Base-by-base conservation (phyloP, 2,797 vertebrate genomes). In the Sylvia borin region DNA sequence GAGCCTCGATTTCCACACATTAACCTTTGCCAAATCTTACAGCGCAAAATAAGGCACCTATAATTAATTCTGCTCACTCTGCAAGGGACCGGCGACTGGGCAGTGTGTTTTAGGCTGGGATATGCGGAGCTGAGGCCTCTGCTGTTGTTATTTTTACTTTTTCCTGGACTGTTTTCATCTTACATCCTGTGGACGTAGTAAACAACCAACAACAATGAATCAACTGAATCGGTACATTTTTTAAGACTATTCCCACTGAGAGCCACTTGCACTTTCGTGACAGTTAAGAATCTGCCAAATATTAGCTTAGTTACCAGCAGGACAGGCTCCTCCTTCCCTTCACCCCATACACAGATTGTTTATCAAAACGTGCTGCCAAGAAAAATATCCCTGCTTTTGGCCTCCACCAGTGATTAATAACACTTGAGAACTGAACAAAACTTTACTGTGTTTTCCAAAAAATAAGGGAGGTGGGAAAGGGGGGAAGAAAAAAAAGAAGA, bases 361-460 rank as follows among this genome's bases (percentile, higher is more conserved):
- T 98, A 98, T 97, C 96, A 96, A 97, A 96, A 97, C 48, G 91
- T 95, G 96, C 96, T 97, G 98, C 98, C 97, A 97, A 97, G 95
- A 97, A 97, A 95, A 93, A 97, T 96, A 98, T 97, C 97, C 97
- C 96, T 90, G 95, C 96, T 97, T 97, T 94, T 98, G 96, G 96
- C 97, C 98, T 97, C 95, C 92, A 95, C 96, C 95, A 95, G 92
- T 96, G 97, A 98, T 98, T 97, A 98, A 98, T 97, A 98, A 97
- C 97, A 97, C 96, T 97, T 97, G 93, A 96, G 95, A 97, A 97
- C 94, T 68, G 95, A 97, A 97, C 96, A 97, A 94, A 97, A 97
- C 93, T 97, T 97, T 81, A 92, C 95, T 96, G 92, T 94, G 91
- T 78, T 97, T 94, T 96, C 67, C n/a, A 88, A 90, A 96, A 96